Conservation (phyloP, 1,140 invertebrate genomes). For the Maconellicoccus hirsutus region DNA sequence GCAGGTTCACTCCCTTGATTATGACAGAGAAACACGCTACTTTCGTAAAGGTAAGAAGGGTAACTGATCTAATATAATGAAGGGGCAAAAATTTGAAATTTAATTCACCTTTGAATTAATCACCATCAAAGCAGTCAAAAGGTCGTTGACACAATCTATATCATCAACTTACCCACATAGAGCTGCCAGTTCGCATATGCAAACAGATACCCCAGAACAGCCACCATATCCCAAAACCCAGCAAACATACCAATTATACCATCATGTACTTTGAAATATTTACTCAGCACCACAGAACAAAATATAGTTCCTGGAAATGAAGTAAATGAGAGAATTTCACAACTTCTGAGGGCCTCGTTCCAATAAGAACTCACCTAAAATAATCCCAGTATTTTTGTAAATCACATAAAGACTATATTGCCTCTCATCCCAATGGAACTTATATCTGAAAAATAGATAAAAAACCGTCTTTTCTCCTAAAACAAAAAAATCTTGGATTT, state of each 20-base stretch:
- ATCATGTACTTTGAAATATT: background rate
- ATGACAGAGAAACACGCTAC: no score
- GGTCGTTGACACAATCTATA: no score
- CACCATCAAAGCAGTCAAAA: no score
- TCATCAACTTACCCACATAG: background rate
- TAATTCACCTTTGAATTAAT: no score
- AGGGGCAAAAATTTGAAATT: no score
- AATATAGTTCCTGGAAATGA: background rate
- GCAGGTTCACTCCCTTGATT: no score
- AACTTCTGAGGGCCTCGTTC: no score
- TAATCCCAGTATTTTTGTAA: background rate
- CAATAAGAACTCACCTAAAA: background rate
- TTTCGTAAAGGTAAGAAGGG: no score
- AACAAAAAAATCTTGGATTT: background rate
- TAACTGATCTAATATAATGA: no score
- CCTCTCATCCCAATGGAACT: constrained; percentile 1
- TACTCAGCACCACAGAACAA: background rate
- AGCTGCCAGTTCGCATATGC: background rate
- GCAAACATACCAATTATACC: background rate
- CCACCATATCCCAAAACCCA: background rate
- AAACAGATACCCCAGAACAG: background rate
- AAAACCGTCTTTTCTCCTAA: background rate
- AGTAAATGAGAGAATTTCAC: no score
- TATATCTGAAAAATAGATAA: background rate
- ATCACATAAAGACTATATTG: background rate